Conservation (phyloP, 2,113 vertebrate species). For the human (Homo sapiens) region GRCh38 chr6:18544001-18544500, state of each 20-base stretch:
- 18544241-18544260: too few species aligned
- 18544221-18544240: background rate
- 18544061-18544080: background rate
- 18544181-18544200: background rate
- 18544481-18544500: too few species aligned
- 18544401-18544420: background rate
- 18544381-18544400: background rate
- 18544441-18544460: too few species aligned
- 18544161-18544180: background rate
- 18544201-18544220: background rate
- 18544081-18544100: background rate
- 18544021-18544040: background rate
- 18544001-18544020: background rate
- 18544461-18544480: too few species aligned
- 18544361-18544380: background rate
- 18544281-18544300: background rate
- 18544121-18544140: background rate
- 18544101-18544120: background rate
- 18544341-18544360: background rate
- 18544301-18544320: background rate
- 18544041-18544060: background rate
- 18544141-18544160: background rate
- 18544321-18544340: background rate
- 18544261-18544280: background rate
- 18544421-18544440: background rate